A percentile compares a stretch with the other conserved stretches of the same genome.
phyloP scores from a whole-genome alignment of 30 jellyfish, hydroid and myxozoan species.

The Aurelia coerulea region DNA sequence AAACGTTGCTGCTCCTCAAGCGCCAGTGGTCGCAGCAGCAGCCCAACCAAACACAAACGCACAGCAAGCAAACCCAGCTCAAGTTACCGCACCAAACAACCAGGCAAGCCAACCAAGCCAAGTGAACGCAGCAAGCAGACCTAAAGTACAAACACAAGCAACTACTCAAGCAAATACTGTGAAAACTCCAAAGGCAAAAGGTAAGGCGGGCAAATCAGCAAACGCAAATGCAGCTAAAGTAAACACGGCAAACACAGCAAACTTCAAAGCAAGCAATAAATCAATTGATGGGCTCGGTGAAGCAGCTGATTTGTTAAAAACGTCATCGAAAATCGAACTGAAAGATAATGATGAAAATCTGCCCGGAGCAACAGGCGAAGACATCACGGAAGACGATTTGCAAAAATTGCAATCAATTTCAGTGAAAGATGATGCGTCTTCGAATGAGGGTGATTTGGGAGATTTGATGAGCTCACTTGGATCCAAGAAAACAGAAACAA shows the following conservation, averaged over 20 bases:
- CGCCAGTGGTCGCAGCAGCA: conserved; percentile 6
- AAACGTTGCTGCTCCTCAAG: background rate
- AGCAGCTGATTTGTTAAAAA: conserved; percentile 83
- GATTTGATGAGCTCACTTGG: conserved; percentile 77
- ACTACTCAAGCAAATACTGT: conserved; percentile 3
- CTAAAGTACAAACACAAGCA: background rate
- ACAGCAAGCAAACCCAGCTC: conserved; percentile 31
- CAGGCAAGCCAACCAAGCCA: conserved; percentile 3
- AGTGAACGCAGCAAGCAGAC: conserved; percentile 20
- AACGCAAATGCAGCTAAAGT: conserved; percentile 3
- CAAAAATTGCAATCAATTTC: conserved; percentile 79
- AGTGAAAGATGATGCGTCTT: conserved; percentile 55
- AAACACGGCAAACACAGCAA: conserved; percentile 1
- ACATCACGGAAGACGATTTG: conserved; percentile 75
- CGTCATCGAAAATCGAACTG: conserved; percentile 65
- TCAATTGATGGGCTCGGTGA: conserved; percentile 63
- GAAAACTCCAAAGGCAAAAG: conserved; percentile 10
- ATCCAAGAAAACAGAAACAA: conserved; percentile 34
- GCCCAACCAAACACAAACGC: conserved; percentile 4
- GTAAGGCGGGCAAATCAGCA: background rate
- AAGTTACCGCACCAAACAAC: conserved; percentile 20
- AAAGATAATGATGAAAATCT: conserved; percentile 69
- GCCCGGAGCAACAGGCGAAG: conserved; percentile 89
- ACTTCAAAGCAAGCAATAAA: background rate
- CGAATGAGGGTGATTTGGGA: conserved; percentile 60